Base-by-base conservation (phyloP, 2,888 invertebrate genomes). In the Rhodophaea formosa region DNA sequence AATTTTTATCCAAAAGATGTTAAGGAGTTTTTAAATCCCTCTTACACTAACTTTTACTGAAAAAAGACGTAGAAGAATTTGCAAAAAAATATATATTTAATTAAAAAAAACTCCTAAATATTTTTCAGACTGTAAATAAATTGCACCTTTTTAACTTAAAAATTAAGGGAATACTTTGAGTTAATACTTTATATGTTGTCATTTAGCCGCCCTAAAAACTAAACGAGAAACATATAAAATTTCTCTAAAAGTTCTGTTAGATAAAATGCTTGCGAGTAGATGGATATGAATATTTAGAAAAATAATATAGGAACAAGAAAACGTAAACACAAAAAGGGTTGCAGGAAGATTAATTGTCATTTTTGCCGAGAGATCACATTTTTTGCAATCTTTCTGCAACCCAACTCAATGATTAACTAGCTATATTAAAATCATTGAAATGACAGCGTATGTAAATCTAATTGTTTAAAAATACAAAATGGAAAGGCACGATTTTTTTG, bases 171-270 rank as follows among this genome's bases (percentile, higher is more conserved):
- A 90, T 88, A 87, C 76, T 84, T 84, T 73, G 71, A 80, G 75
- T 79, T 81, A 80, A 80, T 82, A 82, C 70, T 83, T 88, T 79
- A 89, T 88, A 91, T 90, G 89, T 88, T 87, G 87, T 91, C 90
- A 88, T 90, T 91, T 89, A 90, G 90, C 86, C 88, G 90, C 90
- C 90, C 90, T 91, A 88, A 85, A 75, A 74, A 89, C 89, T 87
- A 89, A 90, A 89, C 81, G 86, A 89, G 86, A 89, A 86, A 73
- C 88, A 89, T 89, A 89, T 88, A 86, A 83, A 56, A 77, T 72
- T 63, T 69, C 62, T 68, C 68, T 62, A 71, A 72, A 72, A 71
- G 45, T 64, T 61, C 14, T 60, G 63, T 64, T 64, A 66, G 59
- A 61, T 43, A 44, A 62, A 63, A 60, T 63, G 55, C 60, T 58